These are phyloP conservation scores for Threskiornis aethiopicus DNA, from an alignment of 2,797 vertebrate genomes.

Conservation along the genomic window DNA sequence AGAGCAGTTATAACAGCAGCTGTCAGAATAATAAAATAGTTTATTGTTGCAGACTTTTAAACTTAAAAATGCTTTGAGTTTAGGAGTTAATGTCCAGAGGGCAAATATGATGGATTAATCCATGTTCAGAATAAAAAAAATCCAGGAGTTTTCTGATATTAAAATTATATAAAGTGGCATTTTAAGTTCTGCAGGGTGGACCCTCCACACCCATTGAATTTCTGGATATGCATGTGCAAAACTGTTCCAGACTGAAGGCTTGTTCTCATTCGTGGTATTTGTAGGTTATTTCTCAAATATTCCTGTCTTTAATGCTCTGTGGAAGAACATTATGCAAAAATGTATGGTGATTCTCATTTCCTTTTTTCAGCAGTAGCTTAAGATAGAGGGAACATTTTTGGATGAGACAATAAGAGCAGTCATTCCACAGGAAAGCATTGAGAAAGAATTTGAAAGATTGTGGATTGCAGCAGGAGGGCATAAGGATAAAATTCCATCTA, in stretches of 20 bases:
- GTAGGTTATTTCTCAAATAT: not conserved
- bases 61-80: not conserved
- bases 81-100: not conserved
- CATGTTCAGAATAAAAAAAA: not conserved
- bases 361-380: not conserved
- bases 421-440: too few relatives aligned
- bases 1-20: not conserved
- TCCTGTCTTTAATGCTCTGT: not conserved
- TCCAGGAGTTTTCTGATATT: not conserved
- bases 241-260: not conserved
- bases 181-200: not conserved
- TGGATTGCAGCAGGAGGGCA: too few relatives aligned
- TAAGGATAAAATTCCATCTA: too few relatives aligned
- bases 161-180: not conserved
- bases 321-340: not conserved
- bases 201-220: not conserved
- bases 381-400: not conserved
- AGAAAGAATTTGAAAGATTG: too few relatives aligned
- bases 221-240: not conserved
- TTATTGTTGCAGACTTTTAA: not conserved
- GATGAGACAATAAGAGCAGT: too few relatives aligned
- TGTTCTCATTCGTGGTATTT: not conserved
- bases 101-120: not conserved
- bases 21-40: not conserved
- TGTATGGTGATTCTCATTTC: not conserved